These are phyloP conservation scores for Aviceda subcristata DNA, from an alignment of 2,113 vertebrate genomes.

Conservation along the genomic window DNA sequence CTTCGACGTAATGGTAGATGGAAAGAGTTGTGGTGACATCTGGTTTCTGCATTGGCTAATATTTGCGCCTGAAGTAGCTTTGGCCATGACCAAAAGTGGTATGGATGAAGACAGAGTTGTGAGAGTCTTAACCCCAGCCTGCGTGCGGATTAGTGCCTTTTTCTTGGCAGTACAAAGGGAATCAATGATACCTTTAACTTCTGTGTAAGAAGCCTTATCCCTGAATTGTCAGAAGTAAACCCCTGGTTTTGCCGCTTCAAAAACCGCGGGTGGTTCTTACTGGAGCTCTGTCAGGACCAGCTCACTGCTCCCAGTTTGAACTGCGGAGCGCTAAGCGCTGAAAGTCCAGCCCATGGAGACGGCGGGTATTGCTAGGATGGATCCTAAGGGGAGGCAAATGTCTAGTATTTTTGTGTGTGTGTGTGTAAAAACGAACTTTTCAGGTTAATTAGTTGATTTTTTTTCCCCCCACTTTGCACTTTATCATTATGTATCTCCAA, in stretches of 20 bases:
- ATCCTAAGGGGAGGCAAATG: background rate
- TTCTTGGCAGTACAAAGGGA: background rate
- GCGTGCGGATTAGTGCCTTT: background rate
- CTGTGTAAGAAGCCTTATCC: background rate
- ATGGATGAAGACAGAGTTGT: background rate
- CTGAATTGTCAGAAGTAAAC: background rate
- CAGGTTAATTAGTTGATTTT: background rate
- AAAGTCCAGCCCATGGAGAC: accelerated
- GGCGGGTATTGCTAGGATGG: background rate
- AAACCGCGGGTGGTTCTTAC: background rate
- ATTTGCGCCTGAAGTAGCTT: background rate
- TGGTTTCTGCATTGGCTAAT: background rate
- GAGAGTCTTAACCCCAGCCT: background rate
- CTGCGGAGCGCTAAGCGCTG: background rate
- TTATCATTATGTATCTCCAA: background rate
- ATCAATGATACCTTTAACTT: background rate
- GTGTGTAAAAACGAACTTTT: background rate
- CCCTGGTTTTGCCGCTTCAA: background rate
- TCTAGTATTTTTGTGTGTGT: accelerated
- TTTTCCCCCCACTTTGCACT: background rate
- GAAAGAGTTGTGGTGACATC: background rate
- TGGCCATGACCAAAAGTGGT: background rate
- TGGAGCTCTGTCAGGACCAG: background rate
- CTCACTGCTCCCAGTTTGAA: accelerated
- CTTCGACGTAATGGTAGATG: accelerated